Evolutionary conservation across 2,888 invertebrate species (phyloP), one percentile per base, ranked within the genome.

Genomic region (Drosophila suboccidentalis): DNA sequence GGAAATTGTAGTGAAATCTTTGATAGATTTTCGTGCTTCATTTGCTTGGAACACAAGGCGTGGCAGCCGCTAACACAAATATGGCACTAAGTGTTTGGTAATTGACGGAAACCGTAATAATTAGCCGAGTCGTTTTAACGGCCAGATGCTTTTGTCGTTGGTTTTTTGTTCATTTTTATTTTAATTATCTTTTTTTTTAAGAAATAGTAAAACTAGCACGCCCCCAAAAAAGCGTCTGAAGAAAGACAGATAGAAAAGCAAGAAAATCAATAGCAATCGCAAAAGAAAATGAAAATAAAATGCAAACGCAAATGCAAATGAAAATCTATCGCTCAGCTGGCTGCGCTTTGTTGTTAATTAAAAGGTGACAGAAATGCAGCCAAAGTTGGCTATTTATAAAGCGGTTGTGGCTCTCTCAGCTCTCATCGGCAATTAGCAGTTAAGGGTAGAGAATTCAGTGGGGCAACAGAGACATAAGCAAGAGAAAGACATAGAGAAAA

Each of bases 101-200:
- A 89, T 89, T 84, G 50, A 78, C 83, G 83, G 83, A 84, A 83
- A 75, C 65, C 87, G 63, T 64, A 83, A 78, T 71, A 86, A 83
- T 87, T 88, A 84, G 69, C 65, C 38, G 72, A 71, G 54, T 58
- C 38, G 32, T 70, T 57, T 53, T 15, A 41, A 47, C 22, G 36
- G 60, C 17, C 57, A 47, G 54, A 34, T 61, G 43, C n/a, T 11
- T 13, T 51, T 62, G 47, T 26, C 17, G 4, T 6, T 29, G 22
- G 1, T 32, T 38, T 60, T 36, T 41, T 49, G 6, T 8, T 38
- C n/a, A 13, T 32, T 29, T 54, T 4, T 46, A 9, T 54, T 38
- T 39, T 36, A 38, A 4, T 38, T 34, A 22, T 22, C 3, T 26
- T 26, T 26, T 43, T 19, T 22, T 22, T 32, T 29, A 10, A 26